Conservation (phyloP, 2,113 vertebrate species). For the Colossoma macropomum region DNA sequence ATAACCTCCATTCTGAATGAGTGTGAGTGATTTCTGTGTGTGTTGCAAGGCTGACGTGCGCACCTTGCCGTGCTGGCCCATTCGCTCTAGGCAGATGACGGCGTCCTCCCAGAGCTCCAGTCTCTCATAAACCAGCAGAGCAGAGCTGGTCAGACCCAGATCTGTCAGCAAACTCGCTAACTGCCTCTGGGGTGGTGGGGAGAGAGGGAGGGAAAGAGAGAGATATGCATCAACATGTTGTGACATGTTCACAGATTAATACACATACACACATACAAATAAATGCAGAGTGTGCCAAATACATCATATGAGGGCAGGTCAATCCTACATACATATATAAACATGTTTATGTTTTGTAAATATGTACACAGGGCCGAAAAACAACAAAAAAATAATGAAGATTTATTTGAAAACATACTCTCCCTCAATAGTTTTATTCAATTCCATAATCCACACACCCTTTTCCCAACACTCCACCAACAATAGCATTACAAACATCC, state of each 20-base stretch:
- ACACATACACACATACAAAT: constrained; percentile 30
- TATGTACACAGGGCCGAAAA: neutral
- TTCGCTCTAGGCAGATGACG: constrained; percentile 91
- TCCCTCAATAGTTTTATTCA: neutral
- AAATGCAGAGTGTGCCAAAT: neutral
- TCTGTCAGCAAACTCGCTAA: constrained; percentile 89
- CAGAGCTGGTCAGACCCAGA: constrained; percentile 89
- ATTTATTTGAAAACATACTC: neutral
- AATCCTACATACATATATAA: neutral
- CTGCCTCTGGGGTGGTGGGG: constrained; percentile 79
- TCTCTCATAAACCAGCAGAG: constrained; percentile 90
- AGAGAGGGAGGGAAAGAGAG: neutral
- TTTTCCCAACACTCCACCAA: neutral
- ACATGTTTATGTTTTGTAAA: too few relatives aligned
- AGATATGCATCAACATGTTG: neutral
- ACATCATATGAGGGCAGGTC: neutral
- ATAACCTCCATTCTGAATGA: neutral
- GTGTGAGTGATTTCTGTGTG: constrained; percentile 14
- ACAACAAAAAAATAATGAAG: neutral
- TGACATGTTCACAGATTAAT: neutral
- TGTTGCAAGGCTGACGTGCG: neutral
- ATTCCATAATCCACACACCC: neutral
- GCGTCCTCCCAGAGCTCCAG: constrained; percentile 96
- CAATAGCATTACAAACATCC: neutral
- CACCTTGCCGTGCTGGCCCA: constrained; percentile 96